Conservation (phyloP, 2,113 vertebrate genomes). For the Haliaeetus leucogaster region DNA sequence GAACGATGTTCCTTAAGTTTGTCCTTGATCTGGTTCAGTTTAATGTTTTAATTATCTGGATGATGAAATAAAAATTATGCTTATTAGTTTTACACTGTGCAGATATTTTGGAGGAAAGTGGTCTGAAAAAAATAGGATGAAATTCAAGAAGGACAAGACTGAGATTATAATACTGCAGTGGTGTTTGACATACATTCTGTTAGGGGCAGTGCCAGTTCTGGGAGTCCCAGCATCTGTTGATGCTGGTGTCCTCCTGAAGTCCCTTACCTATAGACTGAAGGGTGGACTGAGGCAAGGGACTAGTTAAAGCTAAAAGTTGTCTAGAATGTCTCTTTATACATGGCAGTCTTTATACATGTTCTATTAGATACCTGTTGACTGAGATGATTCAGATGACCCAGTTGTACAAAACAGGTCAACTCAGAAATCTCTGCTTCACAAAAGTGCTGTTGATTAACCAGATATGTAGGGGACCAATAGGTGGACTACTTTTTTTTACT, state of each 20-base stretch:
- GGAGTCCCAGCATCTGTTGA: background rate
- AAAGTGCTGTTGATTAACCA: background rate
- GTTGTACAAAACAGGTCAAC: background rate
- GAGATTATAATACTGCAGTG: background rate
- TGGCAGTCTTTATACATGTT: background rate
- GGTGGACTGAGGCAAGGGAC: background rate
- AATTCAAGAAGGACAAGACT: background rate
- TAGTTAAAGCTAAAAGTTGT: background rate
- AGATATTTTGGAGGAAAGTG: background rate
- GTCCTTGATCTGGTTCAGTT: slow-evolving; percentile 63
- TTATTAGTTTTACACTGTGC: slow-evolving; percentile 15
- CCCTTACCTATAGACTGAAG: background rate
- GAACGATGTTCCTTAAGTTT: background rate
- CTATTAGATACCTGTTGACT: background rate
- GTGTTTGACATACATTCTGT: background rate
- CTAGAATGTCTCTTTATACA: background rate
- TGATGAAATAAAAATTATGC: slow-evolving; percentile 2
- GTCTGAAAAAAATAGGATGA: background rate
- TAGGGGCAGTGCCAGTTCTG: background rate
- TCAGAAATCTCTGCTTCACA: background rate
- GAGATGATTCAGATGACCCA: background rate
- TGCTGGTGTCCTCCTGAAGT: background rate
- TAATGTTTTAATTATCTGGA: slow-evolving; percentile 48
- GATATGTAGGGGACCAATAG: background rate
- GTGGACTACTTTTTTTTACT: background rate